A percentile compares a stretch with the other conserved stretches of the same genome.
Evolutionary conservation across 2,888 invertebrate genomes (phyloP).

Genomic region (Anodontia alba): DNA sequence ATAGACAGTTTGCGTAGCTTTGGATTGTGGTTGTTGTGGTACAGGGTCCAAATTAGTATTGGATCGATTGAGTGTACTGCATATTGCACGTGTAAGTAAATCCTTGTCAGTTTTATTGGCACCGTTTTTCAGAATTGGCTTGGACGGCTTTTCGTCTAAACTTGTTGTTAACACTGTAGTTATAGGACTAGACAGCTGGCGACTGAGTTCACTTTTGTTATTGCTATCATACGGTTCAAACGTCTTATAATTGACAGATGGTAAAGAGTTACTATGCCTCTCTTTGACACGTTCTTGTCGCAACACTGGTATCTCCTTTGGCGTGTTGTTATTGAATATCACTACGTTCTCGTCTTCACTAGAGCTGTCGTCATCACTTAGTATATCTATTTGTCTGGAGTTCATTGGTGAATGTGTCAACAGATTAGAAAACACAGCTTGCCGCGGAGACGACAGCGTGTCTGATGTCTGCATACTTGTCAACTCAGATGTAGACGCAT

Average conservation of each 20-base stretch:
- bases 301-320: not conserved
- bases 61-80: not conserved
- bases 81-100: not conserved
- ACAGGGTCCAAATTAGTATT: not conserved
- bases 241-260: not conserved
- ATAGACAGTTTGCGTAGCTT: not conserved
- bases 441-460: slow-evolving; percentile 40
- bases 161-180: not conserved
- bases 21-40: not conserved
- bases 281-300: not conserved
- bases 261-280: slow-evolving; percentile 6
- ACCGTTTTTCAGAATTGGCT: not conserved
- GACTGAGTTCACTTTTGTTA: not conserved
- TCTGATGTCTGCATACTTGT: slow-evolving; percentile 53
- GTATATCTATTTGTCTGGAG: slow-evolving; percentile 33
- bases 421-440: slow-evolving; percentile 41
- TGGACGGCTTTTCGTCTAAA: not conserved
- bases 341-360: not conserved
- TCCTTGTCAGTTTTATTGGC: not conserved
- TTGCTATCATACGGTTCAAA: not conserved
- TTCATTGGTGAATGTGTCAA: slow-evolving; percentile 22
- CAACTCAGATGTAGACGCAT: slow-evolving; percentile 35
- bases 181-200: not conserved
- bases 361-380: not conserved
- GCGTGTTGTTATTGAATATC: not conserved